phyloP scores from a whole-genome alignment of 2,797 vertebrate genomes.

The Neostethus bicornis region DNA sequence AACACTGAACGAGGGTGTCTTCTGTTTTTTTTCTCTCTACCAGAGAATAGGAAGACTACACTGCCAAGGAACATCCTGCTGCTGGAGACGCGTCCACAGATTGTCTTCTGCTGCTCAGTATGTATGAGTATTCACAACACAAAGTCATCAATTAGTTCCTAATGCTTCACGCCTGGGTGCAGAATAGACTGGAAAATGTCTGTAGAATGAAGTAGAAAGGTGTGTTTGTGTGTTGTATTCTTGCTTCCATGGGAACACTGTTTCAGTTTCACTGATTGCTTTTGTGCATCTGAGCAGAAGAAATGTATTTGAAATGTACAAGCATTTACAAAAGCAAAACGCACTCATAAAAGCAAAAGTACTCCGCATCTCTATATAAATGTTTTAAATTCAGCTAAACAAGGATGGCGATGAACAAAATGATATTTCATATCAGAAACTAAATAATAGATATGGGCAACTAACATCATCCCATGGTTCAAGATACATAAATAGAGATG shows the following conservation, averaged over 20 bases:
- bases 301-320: not conserved
- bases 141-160: constrained; percentile 66
- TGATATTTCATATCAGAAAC: not conserved
- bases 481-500: too few species aligned
- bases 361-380: not conserved
- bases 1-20: constrained; percentile 38
- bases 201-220: constrained; percentile 24
- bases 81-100: constrained; percentile 46
- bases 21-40: constrained; percentile 22
- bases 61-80: constrained; percentile 41
- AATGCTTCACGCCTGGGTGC: constrained; percentile 42
- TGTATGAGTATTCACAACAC: constrained; percentile 66
- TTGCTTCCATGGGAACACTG: constrained; percentile 2
- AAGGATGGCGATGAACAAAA: too few species aligned
- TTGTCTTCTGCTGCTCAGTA: constrained; percentile 55
- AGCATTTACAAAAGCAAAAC: not conserved
- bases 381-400: too few species aligned
- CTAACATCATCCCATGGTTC: too few species aligned
- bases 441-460: too few species aligned
- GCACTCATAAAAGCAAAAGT: not conserved
- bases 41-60: constrained; percentile 48
- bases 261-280: constrained; percentile 19
- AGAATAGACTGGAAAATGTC: constrained; percentile 49
- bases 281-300: not conserved
- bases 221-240: constrained; percentile 21